These are phyloP conservation scores for Cybosia mesomella DNA, from an alignment of 2,888 invertebrate species.

Conservation along the genomic window DNA sequence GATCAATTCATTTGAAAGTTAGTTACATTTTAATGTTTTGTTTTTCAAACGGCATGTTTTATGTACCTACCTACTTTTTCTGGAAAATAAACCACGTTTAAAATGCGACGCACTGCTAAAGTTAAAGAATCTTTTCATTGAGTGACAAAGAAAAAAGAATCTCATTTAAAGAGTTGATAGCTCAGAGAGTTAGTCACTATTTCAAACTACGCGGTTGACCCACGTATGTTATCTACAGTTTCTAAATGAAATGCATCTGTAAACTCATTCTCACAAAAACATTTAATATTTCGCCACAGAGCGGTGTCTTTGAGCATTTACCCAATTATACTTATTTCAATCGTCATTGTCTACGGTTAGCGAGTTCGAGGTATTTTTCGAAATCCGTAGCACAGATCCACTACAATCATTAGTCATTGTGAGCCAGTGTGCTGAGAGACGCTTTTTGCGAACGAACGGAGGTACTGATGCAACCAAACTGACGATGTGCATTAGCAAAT, in stretches of 20 bases:
- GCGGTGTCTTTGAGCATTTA: conserved; percentile 47
- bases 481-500: conserved; percentile 27
- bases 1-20: neutral
- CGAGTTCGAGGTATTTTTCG: conserved; percentile 73
- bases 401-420: conserved; percentile 78
- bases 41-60: too few species aligned
- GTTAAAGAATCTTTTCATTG: neutral
- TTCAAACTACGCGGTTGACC: neutral
- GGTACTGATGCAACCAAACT: conserved; percentile 30
- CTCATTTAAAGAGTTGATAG: neutral
- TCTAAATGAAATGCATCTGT: neutral
- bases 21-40: neutral
- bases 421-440: conserved; percentile 63
- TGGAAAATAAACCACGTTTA: too few species aligned
- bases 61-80: too few species aligned
- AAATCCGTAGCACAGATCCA: conserved; percentile 62
- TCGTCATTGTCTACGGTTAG: conserved; percentile 69
- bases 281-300: conserved; percentile 9
- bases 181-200: neutral
- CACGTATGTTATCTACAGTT: neutral
- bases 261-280: conserved; percentile 3
- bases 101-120: neutral
- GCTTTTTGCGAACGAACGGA: conserved; percentile 71
- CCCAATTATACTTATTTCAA: conserved; percentile 71
- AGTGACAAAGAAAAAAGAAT: neutral